Conservation (phyloP, 2,797 vertebrate species). For the Champsocephalus gunnari region DNA sequence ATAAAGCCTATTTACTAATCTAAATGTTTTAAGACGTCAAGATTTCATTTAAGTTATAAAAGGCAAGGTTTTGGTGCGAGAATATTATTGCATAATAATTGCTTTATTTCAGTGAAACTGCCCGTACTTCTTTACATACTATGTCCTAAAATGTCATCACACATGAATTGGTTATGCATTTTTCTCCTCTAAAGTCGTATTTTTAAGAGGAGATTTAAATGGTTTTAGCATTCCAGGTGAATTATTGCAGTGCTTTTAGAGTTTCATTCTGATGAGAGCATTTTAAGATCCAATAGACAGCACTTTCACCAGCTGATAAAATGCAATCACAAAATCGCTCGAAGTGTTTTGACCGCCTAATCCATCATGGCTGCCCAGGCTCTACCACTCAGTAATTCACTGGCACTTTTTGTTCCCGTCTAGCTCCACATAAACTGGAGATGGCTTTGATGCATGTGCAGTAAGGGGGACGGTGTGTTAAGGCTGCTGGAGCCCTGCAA, state of each 20-base stretch:
- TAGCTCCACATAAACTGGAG: not conserved
- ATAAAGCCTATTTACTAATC: not conserved
- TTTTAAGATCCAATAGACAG: not conserved
- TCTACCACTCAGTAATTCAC: not conserved
- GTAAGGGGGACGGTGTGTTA: not conserved
- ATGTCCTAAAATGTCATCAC: not conserved
- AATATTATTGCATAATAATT: conserved; percentile 5
- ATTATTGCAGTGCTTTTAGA: not conserved
- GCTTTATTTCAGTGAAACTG: not conserved
- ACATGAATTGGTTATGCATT: not conserved
- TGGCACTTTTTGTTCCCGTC: not conserved
- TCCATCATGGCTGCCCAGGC: not conserved
- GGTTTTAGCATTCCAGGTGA: not conserved
- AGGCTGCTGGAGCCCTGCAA: too few relatives aligned
- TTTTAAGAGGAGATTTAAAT: too few relatives aligned
- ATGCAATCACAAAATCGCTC: not conserved
- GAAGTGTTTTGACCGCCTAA: conserved; percentile 1
- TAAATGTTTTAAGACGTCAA: not conserved
- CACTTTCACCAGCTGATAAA: conserved; percentile 1
- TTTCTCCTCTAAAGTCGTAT: not conserved
- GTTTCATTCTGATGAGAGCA: not conserved
- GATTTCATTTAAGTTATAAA: not conserved
- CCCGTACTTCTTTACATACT: not conserved
- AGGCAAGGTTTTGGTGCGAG: not conserved
- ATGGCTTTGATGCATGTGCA: not conserved